Percentiles rank a stretch among this genome's conserved stretches.
phyloP scores from a whole-genome alignment of 2,113 vertebrate genomes.

The Danionella cerebrum region DNA sequence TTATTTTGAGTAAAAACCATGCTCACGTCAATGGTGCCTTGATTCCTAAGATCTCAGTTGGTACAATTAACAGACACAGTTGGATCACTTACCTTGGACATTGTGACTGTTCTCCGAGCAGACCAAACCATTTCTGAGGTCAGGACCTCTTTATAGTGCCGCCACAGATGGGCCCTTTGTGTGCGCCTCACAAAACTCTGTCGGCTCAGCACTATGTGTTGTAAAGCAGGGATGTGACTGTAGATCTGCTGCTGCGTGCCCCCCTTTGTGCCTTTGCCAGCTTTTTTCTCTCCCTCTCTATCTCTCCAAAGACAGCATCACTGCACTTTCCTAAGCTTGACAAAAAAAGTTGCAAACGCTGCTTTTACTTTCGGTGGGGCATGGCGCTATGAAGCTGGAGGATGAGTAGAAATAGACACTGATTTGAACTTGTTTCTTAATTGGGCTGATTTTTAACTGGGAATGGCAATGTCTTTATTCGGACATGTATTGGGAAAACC shows the following conservation, averaged over 20 bases:
- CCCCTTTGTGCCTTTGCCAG: constrained; percentile 55
- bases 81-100: constrained; percentile 61
- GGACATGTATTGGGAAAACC: neutral
- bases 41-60: neutral
- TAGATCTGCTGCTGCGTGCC: constrained; percentile 40
- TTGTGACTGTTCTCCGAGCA: constrained; percentile 50
- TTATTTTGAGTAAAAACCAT: neutral
- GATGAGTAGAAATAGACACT: neutral
- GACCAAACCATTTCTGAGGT: constrained; percentile 34
- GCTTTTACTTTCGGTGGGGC: constrained; percentile 39
- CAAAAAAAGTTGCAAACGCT: constrained; percentile 56
- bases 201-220: constrained; percentile 56
- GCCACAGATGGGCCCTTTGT: constrained; percentile 53
- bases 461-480: neutral
- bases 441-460: too few relatives aligned
- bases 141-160: constrained; percentile 60
- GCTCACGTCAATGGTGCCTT: too few relatives aligned
- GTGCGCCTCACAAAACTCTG: constrained; percentile 51
- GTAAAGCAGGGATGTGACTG: constrained; percentile 45
- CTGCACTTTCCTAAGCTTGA: constrained; percentile 51
- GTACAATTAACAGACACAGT: neutral
- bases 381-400: neutral
- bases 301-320: constrained; percentile 54
- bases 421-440: too few relatives aligned
- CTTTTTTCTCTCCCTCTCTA: constrained; percentile 37